Evolutionary conservation across 2,888 invertebrate genomes (phyloP).

Genomic region (Chaetoderma sp.): DNA sequence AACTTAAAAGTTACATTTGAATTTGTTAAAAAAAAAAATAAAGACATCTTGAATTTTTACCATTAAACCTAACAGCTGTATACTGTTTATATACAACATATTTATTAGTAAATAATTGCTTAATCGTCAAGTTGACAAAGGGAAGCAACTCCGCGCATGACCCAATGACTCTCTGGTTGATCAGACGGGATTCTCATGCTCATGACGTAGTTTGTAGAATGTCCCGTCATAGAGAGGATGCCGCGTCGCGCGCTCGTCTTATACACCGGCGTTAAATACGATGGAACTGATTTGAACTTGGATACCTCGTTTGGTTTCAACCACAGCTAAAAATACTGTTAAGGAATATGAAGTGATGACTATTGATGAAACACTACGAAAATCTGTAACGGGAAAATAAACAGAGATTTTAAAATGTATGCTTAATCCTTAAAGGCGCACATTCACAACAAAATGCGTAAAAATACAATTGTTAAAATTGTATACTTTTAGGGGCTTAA

Average conservation of each 20-base stretch:
- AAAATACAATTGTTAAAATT: too few relatives aligned
- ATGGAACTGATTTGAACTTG: slow-evolving; percentile 46
- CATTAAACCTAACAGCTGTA: too few relatives aligned
- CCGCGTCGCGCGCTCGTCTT: slow-evolving; percentile 65
- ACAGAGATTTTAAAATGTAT: not conserved
- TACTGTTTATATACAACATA: too few relatives aligned
- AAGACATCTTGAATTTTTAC: too few relatives aligned
- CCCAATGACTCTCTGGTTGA: slow-evolving; percentile 63
- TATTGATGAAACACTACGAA: not conserved
- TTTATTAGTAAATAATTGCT: not conserved
- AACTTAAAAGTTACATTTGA: too few relatives aligned
- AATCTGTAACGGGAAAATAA: not conserved
- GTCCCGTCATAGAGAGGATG: slow-evolving; percentile 67
- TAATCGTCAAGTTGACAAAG: slow-evolving; percentile 69
- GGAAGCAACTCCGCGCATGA: slow-evolving; percentile 68
- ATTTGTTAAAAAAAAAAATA: too few relatives aligned
- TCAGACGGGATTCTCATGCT: slow-evolving; percentile 62
- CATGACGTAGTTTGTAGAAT: slow-evolving; percentile 69
- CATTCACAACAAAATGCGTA: too few relatives aligned
- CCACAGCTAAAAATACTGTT: slow-evolving; percentile 48
- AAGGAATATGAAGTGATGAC: slow-evolving; percentile 3
- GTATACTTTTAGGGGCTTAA: too few relatives aligned
- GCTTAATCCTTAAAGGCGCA: not conserved
- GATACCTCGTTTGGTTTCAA: slow-evolving; percentile 56
- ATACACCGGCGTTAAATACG: slow-evolving; percentile 62